Conservation (phyloP, 1,140 invertebrate species). For the Anagrus nilaparvatae region DNA sequence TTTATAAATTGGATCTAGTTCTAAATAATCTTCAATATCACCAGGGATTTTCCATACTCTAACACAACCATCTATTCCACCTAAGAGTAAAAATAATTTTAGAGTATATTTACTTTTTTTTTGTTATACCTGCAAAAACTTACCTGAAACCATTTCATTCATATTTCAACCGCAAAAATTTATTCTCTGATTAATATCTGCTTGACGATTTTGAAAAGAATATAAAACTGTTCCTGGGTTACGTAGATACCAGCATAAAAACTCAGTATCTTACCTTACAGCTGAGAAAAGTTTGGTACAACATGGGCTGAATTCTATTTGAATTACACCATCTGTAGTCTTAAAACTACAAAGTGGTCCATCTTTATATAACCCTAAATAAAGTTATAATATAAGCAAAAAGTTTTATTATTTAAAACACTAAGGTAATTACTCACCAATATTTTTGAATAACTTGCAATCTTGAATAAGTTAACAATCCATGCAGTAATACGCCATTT, state of each 20-base stretch:
- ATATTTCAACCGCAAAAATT: conserved; percentile 72
- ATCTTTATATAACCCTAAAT: conserved; percentile 51
- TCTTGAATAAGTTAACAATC: too few relatives aligned
- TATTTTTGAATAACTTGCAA: conserved; percentile 61
- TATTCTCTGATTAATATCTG: conserved; percentile 84
- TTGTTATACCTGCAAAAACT: not conserved
- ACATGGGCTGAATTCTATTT: conserved; percentile 72
- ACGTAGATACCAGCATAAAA: conserved; percentile 82
- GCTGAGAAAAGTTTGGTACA: conserved; percentile 71
- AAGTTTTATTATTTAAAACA: conserved; percentile 1
- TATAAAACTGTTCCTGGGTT: conserved; percentile 67
- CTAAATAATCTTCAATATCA: conserved; percentile 28
- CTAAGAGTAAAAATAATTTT: conserved; percentile 25
- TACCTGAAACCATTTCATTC: conserved; percentile 56
- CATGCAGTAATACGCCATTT: too few relatives aligned
- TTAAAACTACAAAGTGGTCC: conserved; percentile 49
- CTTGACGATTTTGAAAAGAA: conserved; percentile 50
- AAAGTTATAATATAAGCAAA: conserved; percentile 21
- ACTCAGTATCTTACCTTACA: conserved; percentile 63
- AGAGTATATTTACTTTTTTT: conserved; percentile 8
- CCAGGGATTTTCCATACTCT: conserved; percentile 59
- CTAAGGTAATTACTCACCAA: conserved; percentile 40
- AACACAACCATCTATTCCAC: conserved; percentile 64
- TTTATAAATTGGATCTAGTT: conserved; percentile 29
- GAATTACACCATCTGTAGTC: conserved; percentile 74